Conservation (phyloP, 1,140 invertebrate species). For the Ridgeia piscesae region DNA sequence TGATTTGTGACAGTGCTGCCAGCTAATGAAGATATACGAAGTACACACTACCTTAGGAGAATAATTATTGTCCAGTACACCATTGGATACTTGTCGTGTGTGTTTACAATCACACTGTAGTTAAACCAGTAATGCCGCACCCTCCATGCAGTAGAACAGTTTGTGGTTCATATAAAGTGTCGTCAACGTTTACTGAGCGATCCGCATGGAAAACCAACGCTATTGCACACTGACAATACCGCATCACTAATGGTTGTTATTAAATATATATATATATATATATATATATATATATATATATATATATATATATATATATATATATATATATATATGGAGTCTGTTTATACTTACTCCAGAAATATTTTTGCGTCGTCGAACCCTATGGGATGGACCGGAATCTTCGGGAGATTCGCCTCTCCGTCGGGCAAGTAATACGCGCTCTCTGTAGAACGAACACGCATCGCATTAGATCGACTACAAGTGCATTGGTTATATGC, state of each 20-base stretch:
- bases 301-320: too few species aligned
- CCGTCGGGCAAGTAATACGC: conserved; percentile 23
- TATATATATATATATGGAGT: too few species aligned
- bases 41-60: background rate
- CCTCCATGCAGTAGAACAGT: background rate
- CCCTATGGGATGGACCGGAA: conserved; percentile 52
- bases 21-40: background rate
- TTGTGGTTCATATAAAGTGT: background rate
- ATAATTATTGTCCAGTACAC: too few species aligned
- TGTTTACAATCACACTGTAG: background rate
- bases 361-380: conserved; percentile 38
- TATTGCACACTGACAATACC: background rate
- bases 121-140: background rate
- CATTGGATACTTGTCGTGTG: too few species aligned
- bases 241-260: background rate
- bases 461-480: background rate
- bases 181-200: background rate
- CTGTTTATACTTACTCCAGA: background rate
- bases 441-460: background rate
- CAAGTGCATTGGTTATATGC: background rate
- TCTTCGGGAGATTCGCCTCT: conserved; percentile 37
- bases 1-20: background rate
- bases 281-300: too few species aligned
- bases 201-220: background rate
- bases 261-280: too few species aligned